phyloP scores from a whole-genome alignment of 2,888 invertebrate species.

The Trachelus troglodyta region DNA sequence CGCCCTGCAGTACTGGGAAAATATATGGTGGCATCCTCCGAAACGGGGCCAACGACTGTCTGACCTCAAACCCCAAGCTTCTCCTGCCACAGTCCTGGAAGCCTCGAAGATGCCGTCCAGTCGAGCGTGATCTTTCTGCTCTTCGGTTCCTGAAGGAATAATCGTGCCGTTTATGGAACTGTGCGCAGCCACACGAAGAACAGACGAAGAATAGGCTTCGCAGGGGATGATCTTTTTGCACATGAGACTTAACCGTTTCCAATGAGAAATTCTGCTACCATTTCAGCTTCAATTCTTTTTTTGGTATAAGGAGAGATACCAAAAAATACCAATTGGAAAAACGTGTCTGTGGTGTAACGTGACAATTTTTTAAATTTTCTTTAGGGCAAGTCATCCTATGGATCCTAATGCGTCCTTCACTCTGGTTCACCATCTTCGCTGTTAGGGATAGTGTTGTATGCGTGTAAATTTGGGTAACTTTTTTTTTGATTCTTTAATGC shows the following conservation, averaged over 20 bases:
- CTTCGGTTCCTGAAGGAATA: not conserved
- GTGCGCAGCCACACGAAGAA: not conserved
- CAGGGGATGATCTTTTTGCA: not conserved
- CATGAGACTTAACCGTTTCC: not conserved
- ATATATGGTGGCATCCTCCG: conserved; percentile 26
- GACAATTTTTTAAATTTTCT: too few relatives aligned
- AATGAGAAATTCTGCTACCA: not conserved
- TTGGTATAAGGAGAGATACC: not conserved
- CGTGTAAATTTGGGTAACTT: not conserved
- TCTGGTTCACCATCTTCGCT: not conserved
- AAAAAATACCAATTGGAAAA: too few relatives aligned
- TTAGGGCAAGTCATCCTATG: too few relatives aligned
- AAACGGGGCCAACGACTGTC: conserved; percentile 40
- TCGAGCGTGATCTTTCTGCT: not conserved
- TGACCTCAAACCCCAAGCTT: conserved; percentile 16
- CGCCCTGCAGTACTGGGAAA: conserved; percentile 25
- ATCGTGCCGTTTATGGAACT: not conserved
- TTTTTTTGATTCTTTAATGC: not conserved
- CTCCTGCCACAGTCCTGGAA: not conserved
- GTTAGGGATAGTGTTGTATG: not conserved
- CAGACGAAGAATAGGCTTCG: not conserved
- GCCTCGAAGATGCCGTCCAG: not conserved
- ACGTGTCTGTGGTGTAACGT: too few relatives aligned
- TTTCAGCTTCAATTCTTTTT: not conserved
- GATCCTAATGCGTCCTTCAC: not conserved